Base-by-base conservation (phyloP, 1,140 invertebrate species). In the Oryzaephilus surinamensis region DNA sequence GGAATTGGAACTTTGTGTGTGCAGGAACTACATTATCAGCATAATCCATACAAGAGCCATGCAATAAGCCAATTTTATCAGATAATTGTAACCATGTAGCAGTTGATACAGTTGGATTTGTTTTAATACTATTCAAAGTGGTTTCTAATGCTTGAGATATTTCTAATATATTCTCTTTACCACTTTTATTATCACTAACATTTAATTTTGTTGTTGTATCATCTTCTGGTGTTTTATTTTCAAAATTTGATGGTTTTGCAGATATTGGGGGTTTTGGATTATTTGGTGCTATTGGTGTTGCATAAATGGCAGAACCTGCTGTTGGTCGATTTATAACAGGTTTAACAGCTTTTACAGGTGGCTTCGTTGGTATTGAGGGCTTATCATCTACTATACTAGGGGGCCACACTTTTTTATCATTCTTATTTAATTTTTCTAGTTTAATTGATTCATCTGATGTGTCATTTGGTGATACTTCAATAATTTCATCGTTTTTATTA, bases 1-100 rank as follows among this genome's bases (percentile, higher is more conserved):
- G 78, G 52, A 92, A 81, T 49, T 90, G 86, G 60, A 95, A 91
- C 38, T 90, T 81, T 16, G 83, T 77, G 55, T 89, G 86, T 11
- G 89, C 84, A 12, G 87, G 78, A 44, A 89, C 81, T 2, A 81
- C 74, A 42, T 83, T 80, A 40, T 70, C 68, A 1, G 70, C 71
- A 36, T 83, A 81, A 24, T 74, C 74, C 23, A 74, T 67, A 59
- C 86, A 91, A 40, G 82, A 79, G 1, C 76, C 74, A 50, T 87
- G 81, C 24, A 91, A 67, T 27, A 82, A 63, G 24, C 81, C 80
- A 6, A 89, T 74, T 55, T 87, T 87, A 54, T 91, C 85, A 1
- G 84, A 86, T 1, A 89, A 66, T 54, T 89, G 84, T n/a, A 89
- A 66, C 71, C 84, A 87, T 45, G 71, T 76, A 1, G 76, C 70